Conservation (phyloP, 1,140 invertebrate species). For the Sinella curviseta region DNA sequence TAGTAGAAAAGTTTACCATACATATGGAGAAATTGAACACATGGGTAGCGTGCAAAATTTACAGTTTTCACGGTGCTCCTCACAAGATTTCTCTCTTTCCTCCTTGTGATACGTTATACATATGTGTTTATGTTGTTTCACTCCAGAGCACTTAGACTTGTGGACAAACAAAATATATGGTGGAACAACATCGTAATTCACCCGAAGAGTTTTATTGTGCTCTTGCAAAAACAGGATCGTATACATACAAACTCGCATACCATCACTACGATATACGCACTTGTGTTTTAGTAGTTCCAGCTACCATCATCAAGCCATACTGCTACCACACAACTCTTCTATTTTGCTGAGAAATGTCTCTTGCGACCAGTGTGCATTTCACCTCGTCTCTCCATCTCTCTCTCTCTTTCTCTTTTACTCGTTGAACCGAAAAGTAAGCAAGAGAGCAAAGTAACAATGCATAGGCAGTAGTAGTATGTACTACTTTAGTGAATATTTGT, state of each 20-base stretch:
- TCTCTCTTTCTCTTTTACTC: neutral
- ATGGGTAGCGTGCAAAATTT: neutral
- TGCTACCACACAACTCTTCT: too few relatives aligned
- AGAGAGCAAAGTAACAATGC: too few relatives aligned
- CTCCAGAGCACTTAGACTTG: neutral
- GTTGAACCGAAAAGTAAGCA: constrained; percentile 6
- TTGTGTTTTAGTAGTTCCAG: too few relatives aligned
- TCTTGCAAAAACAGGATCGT: neutral
- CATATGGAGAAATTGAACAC: neutral
- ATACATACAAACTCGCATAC: too few relatives aligned
- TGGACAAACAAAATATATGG: constrained; percentile 18
- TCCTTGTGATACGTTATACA: too few relatives aligned
- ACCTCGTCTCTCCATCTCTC: too few relatives aligned
- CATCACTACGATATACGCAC: too few relatives aligned
- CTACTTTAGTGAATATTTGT: neutral
- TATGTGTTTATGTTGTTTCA: constrained; percentile 15
- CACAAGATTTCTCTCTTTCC: too few relatives aligned
- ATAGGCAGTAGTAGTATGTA: too few relatives aligned
- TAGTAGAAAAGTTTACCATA: too few relatives aligned
- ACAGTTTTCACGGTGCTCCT: constrained; percentile 2
- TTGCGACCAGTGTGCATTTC: neutral
- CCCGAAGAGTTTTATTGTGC: constrained; percentile 5
- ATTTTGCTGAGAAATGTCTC: neutral
- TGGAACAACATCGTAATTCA: constrained; percentile 14
- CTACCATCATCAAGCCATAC: too few relatives aligned